Percentiles rank a stretch among this genome's conserved stretches.
Evolutionary conservation across 2,888 invertebrate genomes (phyloP).

Genomic region (Dryadula phaetusa): DNA sequence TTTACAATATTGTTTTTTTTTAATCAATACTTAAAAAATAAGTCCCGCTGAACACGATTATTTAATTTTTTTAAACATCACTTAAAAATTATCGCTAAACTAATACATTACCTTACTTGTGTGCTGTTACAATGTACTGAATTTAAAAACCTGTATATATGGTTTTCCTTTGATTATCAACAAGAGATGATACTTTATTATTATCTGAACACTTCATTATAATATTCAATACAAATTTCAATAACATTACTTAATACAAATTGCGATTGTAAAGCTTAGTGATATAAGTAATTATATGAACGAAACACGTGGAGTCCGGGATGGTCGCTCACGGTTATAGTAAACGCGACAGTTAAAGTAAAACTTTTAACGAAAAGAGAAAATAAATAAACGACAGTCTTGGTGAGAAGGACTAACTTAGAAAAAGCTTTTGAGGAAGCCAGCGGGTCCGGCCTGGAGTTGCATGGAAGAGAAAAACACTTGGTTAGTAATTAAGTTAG

Average conservation of each 20-base stretch:
- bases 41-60: conserved; percentile 81
- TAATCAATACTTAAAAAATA: conserved; percentile 77
- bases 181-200: conserved; percentile 66
- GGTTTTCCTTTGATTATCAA: conserved; percentile 56
- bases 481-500: conserved; percentile 47
- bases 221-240: conserved; percentile 68
- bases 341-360: conserved; percentile 69
- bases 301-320: conserved; percentile 68
- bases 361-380: conserved; percentile 65
- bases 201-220: conserved; percentile 80
- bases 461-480: conserved; percentile 61
- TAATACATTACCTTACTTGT: conserved; percentile 76
- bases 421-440: conserved; percentile 98
- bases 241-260: conserved; percentile 69
- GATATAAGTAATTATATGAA: conserved; percentile 54
- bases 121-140: conserved; percentile 74
- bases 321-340: conserved; percentile 65
- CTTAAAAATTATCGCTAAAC: conserved; percentile 79
- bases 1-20: conserved; percentile 74
- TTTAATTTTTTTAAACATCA: conserved; percentile 72
- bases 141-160: conserved; percentile 57
- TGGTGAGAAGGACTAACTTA: conserved; percentile 86
- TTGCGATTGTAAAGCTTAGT: conserved; percentile 71
- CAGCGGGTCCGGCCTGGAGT: conserved; percentile 94
- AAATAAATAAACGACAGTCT: conserved; percentile 81